phyloP scores from a whole-genome alignment of 2,797 vertebrate genomes.

The Myotis daubentonii region DNA sequence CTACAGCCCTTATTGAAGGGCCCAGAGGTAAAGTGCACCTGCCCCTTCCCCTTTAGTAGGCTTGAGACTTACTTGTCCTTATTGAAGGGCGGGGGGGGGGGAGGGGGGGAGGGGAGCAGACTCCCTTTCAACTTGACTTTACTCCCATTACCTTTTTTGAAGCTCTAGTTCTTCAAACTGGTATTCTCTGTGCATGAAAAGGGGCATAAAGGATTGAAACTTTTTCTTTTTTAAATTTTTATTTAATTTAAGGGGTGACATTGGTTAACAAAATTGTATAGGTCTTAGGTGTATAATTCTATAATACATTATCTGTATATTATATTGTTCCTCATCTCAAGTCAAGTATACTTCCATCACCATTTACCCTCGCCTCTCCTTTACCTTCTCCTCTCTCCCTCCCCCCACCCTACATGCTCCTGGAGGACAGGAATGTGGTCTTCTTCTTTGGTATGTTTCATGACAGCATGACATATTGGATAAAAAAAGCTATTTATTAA shows the following conservation, averaged over 20 bases:
- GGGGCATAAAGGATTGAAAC: background rate
- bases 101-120: background rate
- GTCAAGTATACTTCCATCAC: background rate
- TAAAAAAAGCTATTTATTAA: slow-evolving; percentile 46
- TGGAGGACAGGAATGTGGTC: background rate
- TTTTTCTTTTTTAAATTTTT: background rate
- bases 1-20: background rate
- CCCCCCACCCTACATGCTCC: background rate
- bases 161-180: slow-evolving; percentile 4
- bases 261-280: background rate
- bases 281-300: background rate
- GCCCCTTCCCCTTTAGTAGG: background rate
- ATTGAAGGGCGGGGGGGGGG: background rate
- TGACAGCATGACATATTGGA: slow-evolving; percentile 38
- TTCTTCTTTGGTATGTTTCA: slow-evolving; percentile 7
- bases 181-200: background rate
- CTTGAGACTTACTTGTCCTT: background rate
- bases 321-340: background rate
- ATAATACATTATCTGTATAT: background rate
- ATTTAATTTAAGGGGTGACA: background rate
- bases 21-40: background rate
- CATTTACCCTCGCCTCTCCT: background rate
- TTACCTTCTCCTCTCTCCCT: background rate
- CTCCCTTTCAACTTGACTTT: background rate
- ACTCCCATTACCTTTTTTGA: background rate